Percentiles rank a stretch among this genome's conserved stretches.
These are phyloP conservation scores for Acipenser ruthenus DNA, from an alignment of 2,797 vertebrate species.

Conservation along the genomic window DNA sequence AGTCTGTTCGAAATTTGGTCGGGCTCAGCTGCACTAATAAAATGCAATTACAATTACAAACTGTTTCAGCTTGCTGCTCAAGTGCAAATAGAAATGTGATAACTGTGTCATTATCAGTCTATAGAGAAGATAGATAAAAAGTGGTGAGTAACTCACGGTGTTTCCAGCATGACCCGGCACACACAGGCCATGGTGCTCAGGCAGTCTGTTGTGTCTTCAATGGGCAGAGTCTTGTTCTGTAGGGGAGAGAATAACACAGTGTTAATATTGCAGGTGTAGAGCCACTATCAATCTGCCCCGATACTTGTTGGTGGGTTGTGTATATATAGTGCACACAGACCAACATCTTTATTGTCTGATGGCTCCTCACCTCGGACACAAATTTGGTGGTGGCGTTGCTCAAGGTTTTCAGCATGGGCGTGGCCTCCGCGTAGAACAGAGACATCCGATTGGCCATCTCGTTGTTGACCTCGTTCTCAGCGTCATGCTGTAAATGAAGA, in stretches of 20 bases:
- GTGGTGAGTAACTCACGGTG: constrained; percentile 66
- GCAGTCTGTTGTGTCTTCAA: constrained; percentile 87
- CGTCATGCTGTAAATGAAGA: constrained; percentile 59
- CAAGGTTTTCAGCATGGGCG: constrained; percentile 85
- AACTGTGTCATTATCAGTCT: too few relatives aligned
- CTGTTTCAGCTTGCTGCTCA: too few relatives aligned
- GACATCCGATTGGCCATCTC: constrained; percentile 93
- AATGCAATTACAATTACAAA: too few relatives aligned
- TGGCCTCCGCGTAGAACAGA: constrained; percentile 82
- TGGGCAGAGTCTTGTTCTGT: constrained; percentile 85
- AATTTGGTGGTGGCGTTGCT: constrained; percentile 88
- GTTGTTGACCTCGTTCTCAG: constrained; percentile 83
- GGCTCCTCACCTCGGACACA: constrained; percentile 69
- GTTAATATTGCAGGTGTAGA: not conserved
- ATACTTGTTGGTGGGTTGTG: not conserved
- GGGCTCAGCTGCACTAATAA: too few relatives aligned
- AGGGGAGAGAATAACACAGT: constrained; percentile 12
- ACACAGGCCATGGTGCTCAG: constrained; percentile 89
- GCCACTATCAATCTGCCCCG: not conserved
- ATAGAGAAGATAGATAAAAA: too few relatives aligned
- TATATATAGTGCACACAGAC: not conserved
- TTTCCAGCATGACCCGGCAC: constrained; percentile 86
- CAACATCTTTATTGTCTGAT: not conserved
- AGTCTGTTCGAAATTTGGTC: too few relatives aligned
- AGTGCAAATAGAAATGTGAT: too few relatives aligned